A percentile compares a stretch with the other conserved stretches of the same genome.
Evolutionary conservation across 2,888 invertebrate species (phyloP).

Genomic region (Cyrtodaria siliqua): DNA sequence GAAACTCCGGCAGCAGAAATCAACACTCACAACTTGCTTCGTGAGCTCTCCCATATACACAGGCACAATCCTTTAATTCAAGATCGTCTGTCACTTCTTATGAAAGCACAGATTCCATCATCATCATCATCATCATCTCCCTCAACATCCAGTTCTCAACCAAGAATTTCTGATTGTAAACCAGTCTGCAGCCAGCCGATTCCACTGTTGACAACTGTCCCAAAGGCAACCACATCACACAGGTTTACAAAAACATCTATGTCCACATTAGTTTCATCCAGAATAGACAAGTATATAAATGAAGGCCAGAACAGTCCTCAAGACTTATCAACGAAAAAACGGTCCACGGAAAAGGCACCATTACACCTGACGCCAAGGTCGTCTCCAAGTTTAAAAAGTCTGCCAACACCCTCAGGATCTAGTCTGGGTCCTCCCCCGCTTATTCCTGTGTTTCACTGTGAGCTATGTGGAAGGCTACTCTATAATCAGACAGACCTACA

Average conservation of each 20-base stretch:
- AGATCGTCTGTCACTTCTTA: conserved; percentile 40
- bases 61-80: conserved; percentile 29
- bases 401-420: neutral
- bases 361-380: no score
- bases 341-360: no score
- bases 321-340: conserved; percentile 24
- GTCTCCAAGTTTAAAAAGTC: no score
- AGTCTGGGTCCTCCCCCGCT: conserved; percentile 29
- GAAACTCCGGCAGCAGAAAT: neutral
- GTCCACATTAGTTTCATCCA: neutral
- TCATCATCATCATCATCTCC: conserved; percentile 1
- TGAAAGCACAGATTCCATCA: conserved; percentile 45
- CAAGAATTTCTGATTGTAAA: neutral
- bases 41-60: conserved; percentile 1
- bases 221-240: neutral
- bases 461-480: conserved; percentile 48
- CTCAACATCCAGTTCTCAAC: neutral
- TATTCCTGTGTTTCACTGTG: conserved; percentile 54
- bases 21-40: neutral
- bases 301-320: conserved; percentile 13
- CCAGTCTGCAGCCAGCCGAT: neutral
- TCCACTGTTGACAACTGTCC: neutral
- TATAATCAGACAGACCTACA: conserved; percentile 52
- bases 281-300: neutral
- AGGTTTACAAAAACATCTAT: neutral